These are phyloP conservation scores for Phengaris alcon DNA, from an alignment of 2,888 invertebrate genomes.

Conservation along the genomic window DNA sequence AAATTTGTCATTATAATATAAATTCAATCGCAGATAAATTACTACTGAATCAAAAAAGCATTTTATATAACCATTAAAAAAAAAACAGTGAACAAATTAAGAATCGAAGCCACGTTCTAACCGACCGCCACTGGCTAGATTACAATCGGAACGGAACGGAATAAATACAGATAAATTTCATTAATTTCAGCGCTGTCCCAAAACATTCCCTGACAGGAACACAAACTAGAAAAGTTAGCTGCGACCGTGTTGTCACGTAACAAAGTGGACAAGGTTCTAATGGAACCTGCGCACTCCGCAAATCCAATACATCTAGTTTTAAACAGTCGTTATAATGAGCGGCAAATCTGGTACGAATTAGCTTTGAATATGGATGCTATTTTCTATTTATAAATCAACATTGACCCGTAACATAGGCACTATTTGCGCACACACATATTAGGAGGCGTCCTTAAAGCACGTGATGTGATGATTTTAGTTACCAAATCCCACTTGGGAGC, in stretches of 20 bases:
- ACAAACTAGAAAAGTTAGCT: conserved; percentile 25
- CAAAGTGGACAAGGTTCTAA: conserved; percentile 20
- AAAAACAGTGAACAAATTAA: not conserved
- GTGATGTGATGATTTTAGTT: too few species aligned
- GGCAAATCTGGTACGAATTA: too few species aligned
- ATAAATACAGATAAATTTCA: conserved; percentile 23
- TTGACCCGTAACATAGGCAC: too few species aligned
- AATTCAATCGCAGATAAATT: not conserved
- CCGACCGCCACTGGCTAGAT: not conserved
- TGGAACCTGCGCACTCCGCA: conserved; percentile 2
- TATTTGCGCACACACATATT: too few species aligned
- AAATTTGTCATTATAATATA: too few species aligned
- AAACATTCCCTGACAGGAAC: conserved; percentile 25
- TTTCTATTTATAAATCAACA: too few species aligned
- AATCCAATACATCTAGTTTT: too few species aligned
- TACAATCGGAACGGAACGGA: conserved; percentile 9
- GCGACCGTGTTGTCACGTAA: conserved; percentile 19
- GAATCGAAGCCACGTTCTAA: not conserved
- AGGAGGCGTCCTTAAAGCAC: too few species aligned
- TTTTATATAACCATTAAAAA: not conserved
- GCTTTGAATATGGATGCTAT: too few species aligned
- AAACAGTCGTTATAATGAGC: too few species aligned
- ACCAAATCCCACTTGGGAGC: too few species aligned
- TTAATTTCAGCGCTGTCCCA: conserved; percentile 20
- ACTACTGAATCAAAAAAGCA: not conserved